phyloP scores from a whole-genome alignment of 2,888 invertebrate genomes.

The Siphonodentalium dalli region DNA sequence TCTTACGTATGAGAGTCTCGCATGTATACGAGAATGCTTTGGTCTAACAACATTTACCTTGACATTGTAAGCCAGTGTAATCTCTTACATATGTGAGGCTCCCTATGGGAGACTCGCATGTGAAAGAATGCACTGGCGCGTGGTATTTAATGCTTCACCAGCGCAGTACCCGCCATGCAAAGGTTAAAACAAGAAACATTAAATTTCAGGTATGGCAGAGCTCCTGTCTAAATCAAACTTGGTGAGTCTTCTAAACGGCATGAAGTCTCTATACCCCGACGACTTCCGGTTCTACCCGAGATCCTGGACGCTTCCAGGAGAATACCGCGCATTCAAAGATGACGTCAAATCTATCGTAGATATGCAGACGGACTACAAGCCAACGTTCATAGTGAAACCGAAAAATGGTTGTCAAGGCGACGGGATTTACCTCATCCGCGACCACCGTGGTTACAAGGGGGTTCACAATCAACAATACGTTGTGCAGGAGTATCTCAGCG shows the following conservation, averaged over 20 bases:
- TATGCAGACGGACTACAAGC: slow-evolving; percentile 37
- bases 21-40: no score
- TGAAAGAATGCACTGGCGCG: no score
- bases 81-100: no score
- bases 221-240: slow-evolving; percentile 66
- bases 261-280: slow-evolving; percentile 65
- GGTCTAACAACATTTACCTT: no score
- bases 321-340: slow-evolving; percentile 59
- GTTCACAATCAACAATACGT: no score
- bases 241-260: slow-evolving; percentile 65
- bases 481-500: slow-evolving; percentile 66
- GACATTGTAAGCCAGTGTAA: no score
- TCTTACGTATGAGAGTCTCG: no score
- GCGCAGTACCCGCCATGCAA: no score
- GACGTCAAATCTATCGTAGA: slow-evolving; percentile 42
- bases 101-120: no score
- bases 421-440: slow-evolving; percentile 67
- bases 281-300: slow-evolving; percentile 67
- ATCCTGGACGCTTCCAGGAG: slow-evolving; percentile 68
- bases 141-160: no score
- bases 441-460: slow-evolving; percentile 62
- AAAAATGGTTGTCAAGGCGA: slow-evolving; percentile 68
- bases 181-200: no score
- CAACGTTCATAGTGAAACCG: slow-evolving; percentile 68
- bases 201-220: slow-evolving; percentile 66